These are phyloP conservation scores for Malacosoma neustria DNA, from an alignment of 2,888 invertebrate genomes.

Conservation along the genomic window DNA sequence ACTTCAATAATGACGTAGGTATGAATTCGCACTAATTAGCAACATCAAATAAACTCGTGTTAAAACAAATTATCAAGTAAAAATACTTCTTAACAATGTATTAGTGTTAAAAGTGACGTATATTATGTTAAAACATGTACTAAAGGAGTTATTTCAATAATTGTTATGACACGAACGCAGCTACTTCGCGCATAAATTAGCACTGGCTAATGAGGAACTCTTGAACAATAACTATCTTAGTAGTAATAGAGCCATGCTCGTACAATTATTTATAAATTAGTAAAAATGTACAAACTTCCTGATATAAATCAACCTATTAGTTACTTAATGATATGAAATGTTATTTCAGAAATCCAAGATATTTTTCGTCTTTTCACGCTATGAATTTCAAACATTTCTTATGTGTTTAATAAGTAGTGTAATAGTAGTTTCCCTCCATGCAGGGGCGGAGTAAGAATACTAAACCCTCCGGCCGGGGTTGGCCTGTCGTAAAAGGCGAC, in stretches of 20 bases:
- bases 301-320: no score
- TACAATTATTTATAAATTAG: background rate
- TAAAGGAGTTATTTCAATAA: slow-evolving; percentile 20
- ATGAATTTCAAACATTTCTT: no score
- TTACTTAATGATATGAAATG: no score
- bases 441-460: no score
- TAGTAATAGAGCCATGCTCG: background rate
- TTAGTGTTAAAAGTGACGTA: slow-evolving; percentile 15
- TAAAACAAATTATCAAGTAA: slow-evolving; percentile 18
- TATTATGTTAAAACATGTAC: slow-evolving; percentile 17
- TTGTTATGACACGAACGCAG: slow-evolving; percentile 12
- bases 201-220: slow-evolving; percentile 1
- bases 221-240: slow-evolving; percentile 1
- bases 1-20: no score
- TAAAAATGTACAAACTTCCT: background rate
- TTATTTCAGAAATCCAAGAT: no score
- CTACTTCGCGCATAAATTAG: slow-evolving; percentile 7
- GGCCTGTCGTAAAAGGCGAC: no score
- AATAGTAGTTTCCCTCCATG: no score
- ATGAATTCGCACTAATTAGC: background rate
- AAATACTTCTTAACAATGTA: slow-evolving; percentile 17
- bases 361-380: no score
- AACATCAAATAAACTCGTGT: slow-evolving; percentile 5
- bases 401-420: no score
- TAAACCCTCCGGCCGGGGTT: no score